Percentiles rank a stretch among this genome's conserved stretches.
These are phyloP conservation scores for Cryptoprocta ferox DNA, from an alignment of 2,797 vertebrate species.

Conservation along the genomic window DNA sequence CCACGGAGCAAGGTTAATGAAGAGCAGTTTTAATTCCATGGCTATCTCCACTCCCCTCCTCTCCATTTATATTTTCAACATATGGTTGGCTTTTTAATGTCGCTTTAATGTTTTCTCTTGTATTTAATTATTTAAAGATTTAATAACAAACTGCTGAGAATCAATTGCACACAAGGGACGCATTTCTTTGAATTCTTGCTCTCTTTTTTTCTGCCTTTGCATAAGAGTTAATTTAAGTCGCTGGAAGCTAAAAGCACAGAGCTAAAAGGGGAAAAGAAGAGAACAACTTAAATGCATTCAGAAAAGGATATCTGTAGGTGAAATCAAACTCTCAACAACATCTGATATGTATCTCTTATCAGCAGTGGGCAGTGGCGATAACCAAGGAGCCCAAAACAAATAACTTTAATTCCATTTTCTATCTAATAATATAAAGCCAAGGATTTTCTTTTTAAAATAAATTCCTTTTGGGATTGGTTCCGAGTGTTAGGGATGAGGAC, in stretches of 20 bases:
- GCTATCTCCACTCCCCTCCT: background rate
- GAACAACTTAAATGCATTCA: slow-evolving; percentile 33
- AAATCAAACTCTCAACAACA: slow-evolving; percentile 76
- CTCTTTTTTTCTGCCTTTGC: slow-evolving; percentile 31
- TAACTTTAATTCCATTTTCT: slow-evolving; percentile 69
- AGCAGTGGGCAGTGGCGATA: slow-evolving; percentile 56
- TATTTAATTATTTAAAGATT: slow-evolving; percentile 85
- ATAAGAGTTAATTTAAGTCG: slow-evolving; percentile 68
- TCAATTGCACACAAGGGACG: slow-evolving; percentile 64
- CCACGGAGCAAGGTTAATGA: slow-evolving; percentile 1
- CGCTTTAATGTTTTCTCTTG: slow-evolving; percentile 60
- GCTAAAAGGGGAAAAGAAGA: slow-evolving; percentile 32
- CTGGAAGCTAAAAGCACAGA: slow-evolving; percentile 60
- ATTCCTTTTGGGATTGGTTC: slow-evolving; percentile 19
- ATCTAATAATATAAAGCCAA: slow-evolving; percentile 70
- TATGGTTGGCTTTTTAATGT: slow-evolving; percentile 63
- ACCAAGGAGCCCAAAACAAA: slow-evolving; percentile 53
- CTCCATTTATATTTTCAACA: slow-evolving; percentile 47
- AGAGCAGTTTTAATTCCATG: background rate
- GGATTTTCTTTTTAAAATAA: slow-evolving; percentile 65
- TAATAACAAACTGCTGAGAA: slow-evolving; percentile 79
- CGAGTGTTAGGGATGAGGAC: background rate
- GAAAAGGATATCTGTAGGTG: slow-evolving; percentile 72
- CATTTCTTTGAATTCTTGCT: slow-evolving; percentile 62
- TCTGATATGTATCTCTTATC: slow-evolving; percentile 69